phyloP scores from a whole-genome alignment of 2,888 invertebrate species.

The Melinopterus prodromus region DNA sequence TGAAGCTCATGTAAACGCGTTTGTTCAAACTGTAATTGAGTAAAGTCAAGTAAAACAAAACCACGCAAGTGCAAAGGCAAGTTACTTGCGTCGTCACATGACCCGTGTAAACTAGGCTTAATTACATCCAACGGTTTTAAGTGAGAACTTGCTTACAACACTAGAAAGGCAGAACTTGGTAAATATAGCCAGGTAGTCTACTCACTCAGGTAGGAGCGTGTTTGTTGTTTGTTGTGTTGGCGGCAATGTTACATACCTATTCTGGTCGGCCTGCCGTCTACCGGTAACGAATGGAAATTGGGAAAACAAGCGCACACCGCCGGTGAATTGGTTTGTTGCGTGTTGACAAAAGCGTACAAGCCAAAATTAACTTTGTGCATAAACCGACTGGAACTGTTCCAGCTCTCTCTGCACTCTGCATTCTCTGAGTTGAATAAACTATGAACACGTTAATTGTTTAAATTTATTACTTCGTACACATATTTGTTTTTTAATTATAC shows the following conservation, averaged over 20 bases:
- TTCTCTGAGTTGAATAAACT: background rate
- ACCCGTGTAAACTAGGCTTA: too few species aligned
- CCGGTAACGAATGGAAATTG: background rate
- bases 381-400: background rate
- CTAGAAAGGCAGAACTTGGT: too few species aligned
- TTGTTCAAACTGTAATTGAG: too few species aligned
- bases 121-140: too few species aligned
- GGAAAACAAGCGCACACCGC: background rate
- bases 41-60: too few species aligned
- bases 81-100: too few species aligned
- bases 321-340: background rate
- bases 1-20: too few species aligned
- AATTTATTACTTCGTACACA: background rate
- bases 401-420: background rate
- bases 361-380: conserved; percentile 4
- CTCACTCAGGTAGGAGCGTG: background rate
- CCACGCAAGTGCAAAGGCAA: too few species aligned
- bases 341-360: background rate
- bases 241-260: background rate
- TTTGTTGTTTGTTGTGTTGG: background rate
- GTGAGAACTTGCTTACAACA: too few species aligned
- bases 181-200: too few species aligned
- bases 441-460: background rate
- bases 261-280: background rate
- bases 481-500: too few species aligned